Conservation (phyloP, 1,140 invertebrate genomes). For the Agrilus planipennis region DNA sequence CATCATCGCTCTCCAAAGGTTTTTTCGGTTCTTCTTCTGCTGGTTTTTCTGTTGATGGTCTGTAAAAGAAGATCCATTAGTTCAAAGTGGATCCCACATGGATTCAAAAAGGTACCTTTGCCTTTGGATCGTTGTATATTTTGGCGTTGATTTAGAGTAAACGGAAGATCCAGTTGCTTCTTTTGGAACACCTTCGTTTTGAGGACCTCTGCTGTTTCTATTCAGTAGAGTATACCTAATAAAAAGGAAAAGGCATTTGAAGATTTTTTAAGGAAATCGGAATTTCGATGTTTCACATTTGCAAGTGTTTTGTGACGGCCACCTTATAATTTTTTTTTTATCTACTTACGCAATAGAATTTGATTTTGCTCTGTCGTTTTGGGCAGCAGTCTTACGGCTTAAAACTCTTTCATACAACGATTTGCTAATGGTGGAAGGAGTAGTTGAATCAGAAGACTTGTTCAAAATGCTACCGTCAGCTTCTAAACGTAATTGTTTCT, state of each 20-base stretch:
- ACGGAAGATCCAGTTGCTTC: slow-evolving; percentile 29
- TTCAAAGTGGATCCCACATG: background rate
- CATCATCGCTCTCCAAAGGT: slow-evolving; percentile 13
- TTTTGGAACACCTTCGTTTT: slow-evolving; percentile 54
- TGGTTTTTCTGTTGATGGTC: slow-evolving; percentile 13
- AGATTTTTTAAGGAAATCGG: background rate
- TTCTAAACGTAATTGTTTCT: slow-evolving; percentile 56
- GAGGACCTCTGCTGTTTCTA: slow-evolving; percentile 52
- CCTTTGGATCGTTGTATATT: slow-evolving; percentile 44
- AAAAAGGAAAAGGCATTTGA: slow-evolving; percentile 2
- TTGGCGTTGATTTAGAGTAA: slow-evolving; percentile 38
- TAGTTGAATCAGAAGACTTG: slow-evolving; percentile 29
- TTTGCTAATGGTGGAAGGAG: slow-evolving; percentile 50
- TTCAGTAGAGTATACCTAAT: slow-evolving; percentile 31
- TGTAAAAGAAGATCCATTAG: slow-evolving; percentile 1
- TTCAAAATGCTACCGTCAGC: slow-evolving; percentile 34
- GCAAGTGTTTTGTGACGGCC: no score
- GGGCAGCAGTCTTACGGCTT: slow-evolving; percentile 18
- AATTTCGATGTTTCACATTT: background rate
- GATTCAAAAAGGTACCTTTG: slow-evolving; percentile 32
- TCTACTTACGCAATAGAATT: no score
- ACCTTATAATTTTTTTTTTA: no score
- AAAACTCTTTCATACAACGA: slow-evolving; percentile 61
- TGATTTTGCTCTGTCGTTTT: slow-evolving; percentile 16
- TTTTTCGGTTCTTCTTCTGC: slow-evolving; percentile 22